Evolutionary conservation across 2,113 vertebrate species (phyloP).

Genomic region (Pardalotus punctatus): DNA sequence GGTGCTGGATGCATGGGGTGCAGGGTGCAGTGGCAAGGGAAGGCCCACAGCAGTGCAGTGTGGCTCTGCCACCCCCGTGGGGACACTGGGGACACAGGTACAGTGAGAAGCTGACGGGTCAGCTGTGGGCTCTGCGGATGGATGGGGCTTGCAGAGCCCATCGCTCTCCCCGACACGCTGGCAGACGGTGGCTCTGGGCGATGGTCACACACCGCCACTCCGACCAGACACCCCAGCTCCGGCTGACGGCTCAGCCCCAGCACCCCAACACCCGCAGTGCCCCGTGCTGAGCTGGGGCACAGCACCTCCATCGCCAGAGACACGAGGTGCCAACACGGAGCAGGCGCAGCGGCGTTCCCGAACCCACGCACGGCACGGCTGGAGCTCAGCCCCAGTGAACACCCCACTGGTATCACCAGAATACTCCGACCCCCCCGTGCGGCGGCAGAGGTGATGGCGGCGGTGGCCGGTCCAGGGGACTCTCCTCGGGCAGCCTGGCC

Average conservation of each 20-base stretch:
- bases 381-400: neutral
- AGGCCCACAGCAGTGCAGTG: neutral
- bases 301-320: neutral
- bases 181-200: rapidly evolving
- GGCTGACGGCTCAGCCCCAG: neutral
- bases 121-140: rapidly evolving
- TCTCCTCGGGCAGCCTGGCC: neutral
- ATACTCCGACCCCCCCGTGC: neutral
- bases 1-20: neutral
- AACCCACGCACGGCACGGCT: neutral
- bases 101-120: neutral
- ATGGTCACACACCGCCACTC: neutral
- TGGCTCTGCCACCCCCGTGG: neutral
- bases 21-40: neutral
- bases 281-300: rapidly evolving
- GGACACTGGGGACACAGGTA: neutral
- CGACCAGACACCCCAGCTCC: neutral
- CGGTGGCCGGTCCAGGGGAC: neutral
- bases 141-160: rapidly evolving
- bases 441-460: neutral
- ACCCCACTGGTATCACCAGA: rapidly evolving
- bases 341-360: neutral
- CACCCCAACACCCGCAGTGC: rapidly evolving
- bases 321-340: neutral
- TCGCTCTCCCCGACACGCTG: rapidly evolving